A percentile compares a stretch with the other conserved stretches of the same genome.
Conservation (phyloP, 1,140 invertebrate species). For the Ptiloglossa arizonensis region DNA sequence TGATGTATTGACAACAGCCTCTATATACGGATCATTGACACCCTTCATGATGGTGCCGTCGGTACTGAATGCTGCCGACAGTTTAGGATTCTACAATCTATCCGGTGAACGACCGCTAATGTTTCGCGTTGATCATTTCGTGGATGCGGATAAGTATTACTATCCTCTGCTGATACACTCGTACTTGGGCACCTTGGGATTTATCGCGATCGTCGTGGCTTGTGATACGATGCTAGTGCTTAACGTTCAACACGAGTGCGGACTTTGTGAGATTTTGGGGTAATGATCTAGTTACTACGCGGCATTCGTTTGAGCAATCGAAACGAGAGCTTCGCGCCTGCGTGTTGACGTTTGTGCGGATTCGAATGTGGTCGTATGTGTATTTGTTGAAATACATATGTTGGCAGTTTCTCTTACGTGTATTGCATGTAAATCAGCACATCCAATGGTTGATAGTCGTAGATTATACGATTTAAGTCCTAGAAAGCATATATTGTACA, state of each 20-base stretch:
- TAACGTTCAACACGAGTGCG: conserved; percentile 63
- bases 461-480: too few relatives aligned
- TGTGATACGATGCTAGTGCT: conserved; percentile 60
- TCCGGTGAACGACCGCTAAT: conserved; percentile 32
- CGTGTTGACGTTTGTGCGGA: too few relatives aligned
- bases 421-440: too few relatives aligned
- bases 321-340: too few relatives aligned
- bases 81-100: conserved; percentile 33
- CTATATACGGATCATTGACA: conserved; percentile 62
- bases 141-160: conserved; percentile 65
- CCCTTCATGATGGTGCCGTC: conserved; percentile 63
- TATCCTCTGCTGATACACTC: conserved; percentile 61
- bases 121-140: conserved; percentile 65
- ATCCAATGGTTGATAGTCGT: too few relatives aligned
- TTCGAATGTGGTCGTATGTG: too few relatives aligned
- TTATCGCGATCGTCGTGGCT: conserved; percentile 60
- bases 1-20: conserved; percentile 54
- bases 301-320: background rate
- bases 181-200: conserved; percentile 61
- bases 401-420: too few relatives aligned
- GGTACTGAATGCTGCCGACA: conserved; percentile 42
- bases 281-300: conserved; percentile 38
- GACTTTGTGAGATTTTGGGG: conserved; percentile 66
- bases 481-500: too few relatives aligned
- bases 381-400: too few relatives aligned